Evolutionary conservation across 2,888 invertebrate genomes (phyloP).

Genomic region (Graphium colonna): DNA sequence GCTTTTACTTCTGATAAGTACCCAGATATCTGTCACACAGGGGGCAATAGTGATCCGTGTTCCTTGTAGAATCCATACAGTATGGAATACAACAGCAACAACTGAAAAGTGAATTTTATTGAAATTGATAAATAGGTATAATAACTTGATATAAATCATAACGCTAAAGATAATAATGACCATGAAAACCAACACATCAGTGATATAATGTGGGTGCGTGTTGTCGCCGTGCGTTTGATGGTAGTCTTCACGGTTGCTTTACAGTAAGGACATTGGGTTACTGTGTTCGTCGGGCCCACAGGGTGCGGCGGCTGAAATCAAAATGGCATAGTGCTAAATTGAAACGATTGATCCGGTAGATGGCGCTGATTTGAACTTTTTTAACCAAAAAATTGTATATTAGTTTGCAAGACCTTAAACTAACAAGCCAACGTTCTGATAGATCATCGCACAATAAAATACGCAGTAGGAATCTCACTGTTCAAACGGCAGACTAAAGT

Average conservation of each 20-base stretch:
- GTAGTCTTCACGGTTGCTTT: conserved; percentile 51
- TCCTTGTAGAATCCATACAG: conserved; percentile 50
- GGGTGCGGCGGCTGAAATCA: conserved; percentile 22
- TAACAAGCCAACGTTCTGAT: too few species aligned
- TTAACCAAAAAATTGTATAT: too few species aligned
- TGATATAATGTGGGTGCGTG: conserved; percentile 51
- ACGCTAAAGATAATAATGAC: conserved; percentile 27
- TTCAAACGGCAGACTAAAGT: too few species aligned
- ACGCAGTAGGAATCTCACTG: too few species aligned
- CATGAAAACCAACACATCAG: conserved; percentile 35
- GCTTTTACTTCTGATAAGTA: conserved; percentile 53
- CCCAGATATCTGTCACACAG: conserved; percentile 58
- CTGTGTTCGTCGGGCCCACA: conserved; percentile 53
- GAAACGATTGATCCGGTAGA: too few species aligned
- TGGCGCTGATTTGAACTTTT: too few species aligned
- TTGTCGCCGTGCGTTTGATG: conserved; percentile 47
- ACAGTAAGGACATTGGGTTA: conserved; percentile 53
- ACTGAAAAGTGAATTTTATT: conserved; percentile 37
- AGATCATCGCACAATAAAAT: too few species aligned
- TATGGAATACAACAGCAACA: conserved; percentile 61
- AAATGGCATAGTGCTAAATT: too few species aligned
- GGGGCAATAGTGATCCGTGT: conserved; percentile 64
- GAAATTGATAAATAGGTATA: not conserved
- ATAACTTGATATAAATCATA: too few species aligned
- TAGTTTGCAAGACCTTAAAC: too few species aligned